Evolutionary conservation across 1,140 invertebrate genomes (phyloP), one percentile per base, ranked within the genome.

Genomic region (Drosophila malerkotliana): DNA sequence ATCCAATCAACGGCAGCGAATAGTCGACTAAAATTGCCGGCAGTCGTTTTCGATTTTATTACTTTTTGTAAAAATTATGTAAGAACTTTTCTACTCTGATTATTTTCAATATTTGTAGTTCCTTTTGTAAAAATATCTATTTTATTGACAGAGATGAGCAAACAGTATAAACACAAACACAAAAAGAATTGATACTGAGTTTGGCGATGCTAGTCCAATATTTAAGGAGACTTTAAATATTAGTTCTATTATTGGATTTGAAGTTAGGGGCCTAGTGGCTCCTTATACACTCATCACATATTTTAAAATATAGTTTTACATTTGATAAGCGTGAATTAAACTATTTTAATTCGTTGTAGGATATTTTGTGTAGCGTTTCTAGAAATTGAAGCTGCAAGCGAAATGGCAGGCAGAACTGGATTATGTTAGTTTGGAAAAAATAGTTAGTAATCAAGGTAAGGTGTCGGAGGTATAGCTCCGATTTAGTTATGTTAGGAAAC

Each of bases 1-100:
- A 72, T 48, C 78, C 82, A 87, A 82, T 85, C 78, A 85, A 72
- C 64, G 32, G 26, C 44, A 51, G 21, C 21, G 21, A 21, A 21
- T 21, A 21, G 21, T 21, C 2, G 21, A 21, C 21, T 21, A 21
- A 21, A 21, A 21, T 21, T 21, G 21, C 21, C 21, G 21, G 21
- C 21, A 21, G 21, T 21, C 21, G 21, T 21, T 21, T 21, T 21
- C 21, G 3, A 21, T 21, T 21, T 21, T 21, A 0, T 0, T 21
- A 21, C 21, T 21, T 21, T 21, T 56, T 48, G 26, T 28, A 28
- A 28, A 28, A 28, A 28, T 28, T 52, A 45, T 53, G 63, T 59
- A 59, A 51, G 59, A 60, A 72, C 52, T 77, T 60, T 53, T 71
- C 47, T 52, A 48, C 45, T 47, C 15, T 52, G 15, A 47, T 47